These are phyloP conservation scores for Oreochromis niloticus DNA, from an alignment of 2,113 vertebrate genomes.

Conservation along the genomic window DNA sequence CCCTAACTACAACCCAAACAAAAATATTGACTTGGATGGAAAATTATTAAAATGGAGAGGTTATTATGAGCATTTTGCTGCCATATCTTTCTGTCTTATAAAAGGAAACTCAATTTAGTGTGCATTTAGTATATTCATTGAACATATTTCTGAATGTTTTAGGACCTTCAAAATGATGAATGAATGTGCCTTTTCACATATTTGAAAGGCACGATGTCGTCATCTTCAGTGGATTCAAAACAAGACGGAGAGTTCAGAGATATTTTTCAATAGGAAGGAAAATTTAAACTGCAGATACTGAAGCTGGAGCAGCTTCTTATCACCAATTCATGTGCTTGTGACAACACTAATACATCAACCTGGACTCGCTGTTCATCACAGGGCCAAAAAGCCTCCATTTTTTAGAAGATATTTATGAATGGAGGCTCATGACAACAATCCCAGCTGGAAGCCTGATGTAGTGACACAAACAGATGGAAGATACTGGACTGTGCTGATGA, in stretches of 20 bases:
- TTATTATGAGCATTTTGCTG: background rate
- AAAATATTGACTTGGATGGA: background rate
- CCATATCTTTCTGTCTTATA: background rate
- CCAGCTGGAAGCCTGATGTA: conserved; percentile 1
- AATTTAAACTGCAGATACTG: background rate
- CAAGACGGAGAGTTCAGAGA: background rate
- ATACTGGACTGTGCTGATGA: background rate
- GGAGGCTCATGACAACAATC: conserved; percentile 22
- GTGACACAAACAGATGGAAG: background rate
- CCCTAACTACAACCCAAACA: background rate
- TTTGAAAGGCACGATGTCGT: background rate
- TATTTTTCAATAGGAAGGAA: background rate
- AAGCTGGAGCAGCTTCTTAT: background rate
- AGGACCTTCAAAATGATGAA: background rate
- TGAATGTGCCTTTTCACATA: background rate
- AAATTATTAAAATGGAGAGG: background rate
- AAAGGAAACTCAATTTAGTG: background rate
- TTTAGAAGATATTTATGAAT: conserved; percentile 13
- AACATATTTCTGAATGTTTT: background rate
- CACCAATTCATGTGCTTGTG: background rate
- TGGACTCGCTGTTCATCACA: background rate
- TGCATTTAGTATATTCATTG: background rate
- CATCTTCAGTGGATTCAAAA: background rate
- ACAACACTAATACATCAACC: background rate
- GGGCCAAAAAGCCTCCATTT: background rate